Base-by-base conservation (phyloP, 2,888 invertebrate genomes). In the Troides helena region DNA sequence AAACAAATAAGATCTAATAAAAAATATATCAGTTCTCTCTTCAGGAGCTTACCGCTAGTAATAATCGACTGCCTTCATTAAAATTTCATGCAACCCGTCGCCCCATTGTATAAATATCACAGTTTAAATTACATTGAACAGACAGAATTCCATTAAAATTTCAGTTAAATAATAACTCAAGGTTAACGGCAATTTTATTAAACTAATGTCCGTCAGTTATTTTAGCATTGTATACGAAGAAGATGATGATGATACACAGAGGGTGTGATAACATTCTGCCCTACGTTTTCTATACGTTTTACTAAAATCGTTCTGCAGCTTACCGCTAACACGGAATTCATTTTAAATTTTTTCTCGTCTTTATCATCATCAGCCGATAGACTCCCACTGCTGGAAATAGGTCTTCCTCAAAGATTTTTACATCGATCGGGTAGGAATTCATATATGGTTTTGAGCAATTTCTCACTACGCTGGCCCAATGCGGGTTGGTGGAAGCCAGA, bases 11-110 rank as follows among this genome's bases (percentile, higher is more conserved):
- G 21, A 10, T 57, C n/a, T 21, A 6, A 57, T 57, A 23, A 57
- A 57, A 57, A 57, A 57, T n/a, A 21, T 18, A 57, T 21, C 57
- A 23, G 5, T 57, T 57, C 57, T 4, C 3, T 2, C 21, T 57
- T 21, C 57, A 21, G 57, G 8, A 57, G 21, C 57, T 21, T 7
- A 21, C 5, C 5, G 18, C 18, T 6, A 53, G 53, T 53, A 53
- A 53, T 53, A 18, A 53, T 53, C 53, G 6, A n/a, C 53, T 17
- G 53, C 53, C 21, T 57, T 57, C 57, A 57, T 57, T 57, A 57
- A 57, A 57, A 57, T 57, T 57, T 21, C 21, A 57, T 57, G 57
- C 57, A 57, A 57, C 57, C n/a, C 3, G 57, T 57, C 57, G 57
- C 57, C 2, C 57, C 7, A 21, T 21, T 57, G 57, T 57, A 57